Evolutionary conservation across 2,797 vertebrate species (phyloP), one percentile per base, ranked within the genome.

Genomic region (Serranus cabrilla): DNA sequence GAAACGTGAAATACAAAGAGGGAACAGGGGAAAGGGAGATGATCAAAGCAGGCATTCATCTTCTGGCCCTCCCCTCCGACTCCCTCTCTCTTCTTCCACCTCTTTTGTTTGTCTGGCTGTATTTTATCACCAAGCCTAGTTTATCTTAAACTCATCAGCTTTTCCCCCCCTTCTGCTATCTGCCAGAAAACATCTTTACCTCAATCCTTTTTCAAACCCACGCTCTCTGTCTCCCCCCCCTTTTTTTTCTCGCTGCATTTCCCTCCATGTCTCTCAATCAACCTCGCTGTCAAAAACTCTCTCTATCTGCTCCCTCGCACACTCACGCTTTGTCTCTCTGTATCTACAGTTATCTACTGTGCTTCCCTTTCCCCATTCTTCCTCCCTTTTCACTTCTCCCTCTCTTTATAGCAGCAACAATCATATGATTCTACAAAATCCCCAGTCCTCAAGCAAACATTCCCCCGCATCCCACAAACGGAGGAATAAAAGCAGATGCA

Each of bases 41-140:
- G 80, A 91, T 90, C 81, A 89, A 84, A 91, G 75, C 66, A 43
- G 61, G 46, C 58, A 65, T 85, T 85, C 63, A 83, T 87, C 68
- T 84, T 74, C 25, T 56, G 25, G 31, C 62, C n/a, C 37, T 9
- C 50, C 34, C 34, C 27, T 31, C 6, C 10, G 34, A 42, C 57
- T 34, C 40, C 7, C 23, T 54, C 63, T 40, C 31, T 62, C 50
- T 6, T 61, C 71, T 40, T 62, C 18, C 49, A 50, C 31, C 64
- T 72, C 77, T 71, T 66, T 82, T 72, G 51, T 87, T 61, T 60
- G 17, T 61, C 62, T 75, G 59, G 54, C 18, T 84, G 59, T 40
- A 67, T 70, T 82, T 77, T 78, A 73, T 77, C 69, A 58, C 51
- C 69, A 56, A 45, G 61, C 64, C 49, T 55, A 71, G 60, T 89